Conservation (phyloP, 2,888 invertebrate genomes). For the Lithosia quadra region DNA sequence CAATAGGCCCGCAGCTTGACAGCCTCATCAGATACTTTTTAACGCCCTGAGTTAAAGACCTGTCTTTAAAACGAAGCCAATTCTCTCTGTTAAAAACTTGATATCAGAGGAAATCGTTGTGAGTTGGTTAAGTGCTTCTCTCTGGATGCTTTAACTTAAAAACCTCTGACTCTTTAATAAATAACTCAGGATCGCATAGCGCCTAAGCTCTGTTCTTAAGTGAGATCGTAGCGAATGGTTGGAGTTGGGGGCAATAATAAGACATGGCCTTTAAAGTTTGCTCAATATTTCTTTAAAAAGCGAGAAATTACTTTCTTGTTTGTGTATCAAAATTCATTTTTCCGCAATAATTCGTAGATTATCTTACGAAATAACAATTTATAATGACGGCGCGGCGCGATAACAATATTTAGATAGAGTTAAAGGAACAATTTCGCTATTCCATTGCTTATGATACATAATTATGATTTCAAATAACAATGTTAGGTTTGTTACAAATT, state of each 20-base stretch:
- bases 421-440: slow-evolving; percentile 29
- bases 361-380: background rate
- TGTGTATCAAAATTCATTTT: slow-evolving; percentile 28
- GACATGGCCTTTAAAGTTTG: slow-evolving; percentile 11
- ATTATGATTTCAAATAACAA: slow-evolving; percentile 44
- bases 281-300: slow-evolving; percentile 39
- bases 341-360: slow-evolving; percentile 17
- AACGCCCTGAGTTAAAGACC: too few relatives aligned
- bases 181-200: background rate
- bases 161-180: background rate
- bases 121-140: background rate
- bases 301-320: slow-evolving; percentile 41
- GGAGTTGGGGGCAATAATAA: background rate
- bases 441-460: slow-evolving; percentile 29
- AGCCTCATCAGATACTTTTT: too few relatives aligned
- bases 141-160: background rate
- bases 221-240: background rate
- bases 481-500: slow-evolving; percentile 46
- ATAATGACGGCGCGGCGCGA: background rate
- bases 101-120: too few relatives aligned
- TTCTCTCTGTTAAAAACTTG: too few relatives aligned
- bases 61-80: too few relatives aligned
- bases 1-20: too few relatives aligned
- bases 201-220: background rate
- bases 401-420: slow-evolving; percentile 17